Base-by-base conservation (phyloP, 2,113 vertebrate species). In the Pituophis catenifer region DNA sequence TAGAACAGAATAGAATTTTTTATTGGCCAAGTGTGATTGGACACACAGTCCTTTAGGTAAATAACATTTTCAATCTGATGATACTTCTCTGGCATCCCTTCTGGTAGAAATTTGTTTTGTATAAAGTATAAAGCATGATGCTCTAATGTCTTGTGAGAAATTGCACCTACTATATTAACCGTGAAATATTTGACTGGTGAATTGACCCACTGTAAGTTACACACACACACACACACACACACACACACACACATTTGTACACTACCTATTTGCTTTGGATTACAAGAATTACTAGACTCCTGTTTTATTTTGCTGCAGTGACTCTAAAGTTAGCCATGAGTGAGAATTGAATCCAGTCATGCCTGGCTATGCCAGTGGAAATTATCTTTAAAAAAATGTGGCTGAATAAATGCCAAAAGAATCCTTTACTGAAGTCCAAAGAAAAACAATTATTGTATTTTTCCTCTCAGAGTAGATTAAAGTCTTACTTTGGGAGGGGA, bases 381-480 rank as follows among this genome's bases (percentile, higher is more conserved):
- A 52, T 81, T 81, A 38, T 38, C 15, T 81, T 81, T 26, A 24
- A 59, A 59, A 59, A 59, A 59, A 24, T 24, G 21, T 70, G 29
- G 17, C 85, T 53, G 50, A 93, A 94, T 88, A 53, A 85, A 94
- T 94, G 91, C 54, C 9, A 93, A 26, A 89, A 1, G 26, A 55
- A 24, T 75, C 33, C 24, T 48, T 94, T 59, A 23, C 33, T 5
- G 0, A 91, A 24, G 9, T 33, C 44, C 65, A 59, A 87, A 94
- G 62, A 95, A 94, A 89, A 44, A 93, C 94, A 94, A 29, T 52
- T 94, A 89, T 58, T 55, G 90, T 88, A 1, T 75, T 3, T 70
- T 75, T 1, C 55, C 85, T 92, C 93, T 91, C 86, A 13, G 92
- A 57, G 38, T 50, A 44, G 90, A 33, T 92, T 95, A 94, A 59